Evolutionary conservation across 2,113 vertebrate species (phyloP).

Genomic region (Macaca nemestrina): DNA sequence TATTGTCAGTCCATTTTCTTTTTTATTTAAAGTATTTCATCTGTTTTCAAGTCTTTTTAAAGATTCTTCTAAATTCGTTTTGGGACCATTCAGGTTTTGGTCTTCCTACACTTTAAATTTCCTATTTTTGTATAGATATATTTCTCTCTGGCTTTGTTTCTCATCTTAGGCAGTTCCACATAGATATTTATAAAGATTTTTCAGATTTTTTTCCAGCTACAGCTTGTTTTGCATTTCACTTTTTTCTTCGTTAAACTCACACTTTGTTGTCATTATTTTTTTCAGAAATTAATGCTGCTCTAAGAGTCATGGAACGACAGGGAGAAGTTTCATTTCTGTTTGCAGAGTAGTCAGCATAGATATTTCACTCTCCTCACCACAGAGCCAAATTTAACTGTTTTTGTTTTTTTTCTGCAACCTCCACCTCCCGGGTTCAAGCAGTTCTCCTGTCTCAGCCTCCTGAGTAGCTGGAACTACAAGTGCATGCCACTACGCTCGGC

Average conservation of each 20-base stretch:
- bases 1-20: neutral
- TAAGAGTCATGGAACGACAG: neutral
- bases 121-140: neutral
- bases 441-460: too few species aligned
- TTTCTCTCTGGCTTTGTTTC: neutral
- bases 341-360: neutral
- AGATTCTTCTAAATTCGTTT: neutral
- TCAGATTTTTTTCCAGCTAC: neutral
- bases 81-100: neutral
- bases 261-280: neutral
- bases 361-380: neutral
- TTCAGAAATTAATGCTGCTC: neutral
- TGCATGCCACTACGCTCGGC: too few species aligned
- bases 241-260: neutral
- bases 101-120: neutral
- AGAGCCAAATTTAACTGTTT: neutral
- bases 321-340: constrained; percentile 19
- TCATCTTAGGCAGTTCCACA: neutral
- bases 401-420: neutral
- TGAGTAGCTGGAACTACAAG: too few species aligned
- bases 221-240: neutral
- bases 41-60: constrained; percentile 1
- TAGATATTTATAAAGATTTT: neutral
- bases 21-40: neutral
- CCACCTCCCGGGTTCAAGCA: too few species aligned